Base-by-base conservation (phyloP, 2,797 vertebrate species). In the Notoglanidium macrostoma region DNA sequence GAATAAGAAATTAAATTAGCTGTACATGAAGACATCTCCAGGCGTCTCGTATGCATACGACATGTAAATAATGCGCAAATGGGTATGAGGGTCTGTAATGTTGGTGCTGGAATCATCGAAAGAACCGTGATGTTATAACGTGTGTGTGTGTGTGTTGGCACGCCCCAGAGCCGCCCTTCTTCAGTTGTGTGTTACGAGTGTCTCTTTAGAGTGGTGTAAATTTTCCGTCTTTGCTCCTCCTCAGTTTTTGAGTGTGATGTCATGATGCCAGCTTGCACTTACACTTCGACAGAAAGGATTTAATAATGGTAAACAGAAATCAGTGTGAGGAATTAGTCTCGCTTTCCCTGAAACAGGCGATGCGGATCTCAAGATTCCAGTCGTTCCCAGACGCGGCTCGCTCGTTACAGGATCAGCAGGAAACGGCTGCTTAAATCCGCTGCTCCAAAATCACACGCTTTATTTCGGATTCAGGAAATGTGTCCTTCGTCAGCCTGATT, bases 21-120 rank as follows among this genome's bases (percentile, higher is more conserved):
- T 9, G 14, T 1, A 10, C n/a, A 1, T 0, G 15, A 9, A 1
- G 49, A 76, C 15, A 2, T 29, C 12, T 8, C 2, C 2, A 6
- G n/a, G 14, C 1, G 17, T 21, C 51, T 10, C 6, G 7, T 11
- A 35, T 21, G 15, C 54, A 11, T 78, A 57, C 1, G 12, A 49
- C 51, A n/a, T n/a, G n/a, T 10, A 12, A 19, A 32, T 57, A 21
- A 21, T 32, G 51, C 0, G n/a, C 46, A 0, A 54, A 4, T 77
- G 54, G 54, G 54, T 8, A 54, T 35, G n/a, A n/a, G n/a, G n/a
- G n/a, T n/a, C n/a, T n/a, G n/a, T n/a, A n/a, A n/a, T n/a, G 14
- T 12, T 26, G 70, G 40, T 3, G 32, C 6, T 35, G 7, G 29
- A 17, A 32, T 32, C 14, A 2, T 17, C 14, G 12, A n/a, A n/a